Evolutionary conservation across 2,888 invertebrate species (phyloP), one percentile per base, ranked within the genome.

Genomic region (Chymomyza procnemis): DNA sequence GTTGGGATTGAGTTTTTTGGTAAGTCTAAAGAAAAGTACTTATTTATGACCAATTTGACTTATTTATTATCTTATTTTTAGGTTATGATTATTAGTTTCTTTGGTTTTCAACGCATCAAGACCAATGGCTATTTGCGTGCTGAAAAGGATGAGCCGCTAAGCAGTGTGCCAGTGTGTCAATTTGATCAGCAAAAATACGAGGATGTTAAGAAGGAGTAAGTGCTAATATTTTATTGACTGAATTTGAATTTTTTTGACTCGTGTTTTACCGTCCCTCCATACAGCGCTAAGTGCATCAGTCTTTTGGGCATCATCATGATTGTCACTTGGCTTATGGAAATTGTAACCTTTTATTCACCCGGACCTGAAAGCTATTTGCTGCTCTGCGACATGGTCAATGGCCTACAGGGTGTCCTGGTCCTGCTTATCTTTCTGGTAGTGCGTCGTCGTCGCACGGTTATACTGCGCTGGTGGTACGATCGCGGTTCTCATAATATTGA

Each of bases 271-370:
- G n/a, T n/a, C n/a, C n/a, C n/a, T n/a, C n/a, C n/a, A n/a, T 83
- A 30, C 59, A 91, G 91, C 64, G 89, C 90, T 19, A 90, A 89
- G 69, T 90, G 90, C 69, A 89, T 90, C 0, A 86, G 88, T 22
- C 76, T 94, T 48, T 91, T 95, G 5, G 94, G 94, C 64, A 91
- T 93, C 69, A 92, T 95, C 71, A 94, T 95, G 93, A 94, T 94
- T 0, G 90, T 94, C 8, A 94, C 94, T 60, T 95, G 95, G 95
- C 92, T 93, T 34, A 92, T 95, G 88, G 95, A 95, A 89, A 92
- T 95, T 73, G 92, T 95, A 0, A 94, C 95, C 0, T 95, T 60
- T 60, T 91, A 91, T 89, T 89, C 89, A 14, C 88, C 89, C 14
- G 87, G 88, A 8, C 85, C 80, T 3, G 83, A 83, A 62, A 81